phyloP scores from a whole-genome alignment of 2,888 invertebrate genomes.

The Cryptus viduatorius region DNA sequence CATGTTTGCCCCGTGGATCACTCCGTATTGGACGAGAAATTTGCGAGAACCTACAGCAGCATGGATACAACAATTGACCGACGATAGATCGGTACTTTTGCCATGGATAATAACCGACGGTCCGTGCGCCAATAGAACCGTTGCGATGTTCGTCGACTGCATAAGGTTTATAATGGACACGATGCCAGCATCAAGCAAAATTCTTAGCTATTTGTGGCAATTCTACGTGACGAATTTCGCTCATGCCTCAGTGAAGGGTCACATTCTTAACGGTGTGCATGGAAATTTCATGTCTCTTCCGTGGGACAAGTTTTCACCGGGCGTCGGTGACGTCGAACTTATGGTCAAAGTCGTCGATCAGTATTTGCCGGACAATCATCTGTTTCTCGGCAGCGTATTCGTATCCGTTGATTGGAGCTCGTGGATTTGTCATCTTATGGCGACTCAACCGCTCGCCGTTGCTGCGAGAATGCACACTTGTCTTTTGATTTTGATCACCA shows the following conservation, averaged over 20 bases:
- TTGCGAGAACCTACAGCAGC: conserved; percentile 89
- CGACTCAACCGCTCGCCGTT: conserved; percentile 83
- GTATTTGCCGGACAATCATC: conserved; percentile 90
- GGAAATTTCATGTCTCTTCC: conserved; percentile 88
- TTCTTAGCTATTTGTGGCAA: conserved; percentile 89
- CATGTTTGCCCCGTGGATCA: conserved; percentile 91
- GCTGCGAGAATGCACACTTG: conserved; percentile 87
- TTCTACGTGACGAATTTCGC: conserved; percentile 91
- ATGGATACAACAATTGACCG: conserved; percentile 92
- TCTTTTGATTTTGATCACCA: conserved; percentile 89
- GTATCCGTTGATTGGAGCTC: conserved; percentile 89
- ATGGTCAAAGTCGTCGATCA: conserved; percentile 89
- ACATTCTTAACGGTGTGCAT: conserved; percentile 89
- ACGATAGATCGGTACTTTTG: conserved; percentile 88
- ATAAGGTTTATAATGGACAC: conserved; percentile 88
- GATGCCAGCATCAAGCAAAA: conserved; percentile 87
- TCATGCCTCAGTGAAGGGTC: conserved; percentile 88
- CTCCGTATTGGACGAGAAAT: conserved; percentile 89
- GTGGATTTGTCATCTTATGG: conserved; percentile 86
- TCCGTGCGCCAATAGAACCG: conserved; percentile 88
- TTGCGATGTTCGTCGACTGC: conserved; percentile 88
- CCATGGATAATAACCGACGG: conserved; percentile 91
- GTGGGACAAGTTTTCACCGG: conserved; percentile 91
- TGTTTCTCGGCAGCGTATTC: conserved; percentile 90
- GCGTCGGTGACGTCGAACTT: conserved; percentile 88